Evolutionary conservation across 2,797 vertebrate genomes (phyloP), one percentile per base, ranked within the genome.

Genomic region (Poecilia picta): DNA sequence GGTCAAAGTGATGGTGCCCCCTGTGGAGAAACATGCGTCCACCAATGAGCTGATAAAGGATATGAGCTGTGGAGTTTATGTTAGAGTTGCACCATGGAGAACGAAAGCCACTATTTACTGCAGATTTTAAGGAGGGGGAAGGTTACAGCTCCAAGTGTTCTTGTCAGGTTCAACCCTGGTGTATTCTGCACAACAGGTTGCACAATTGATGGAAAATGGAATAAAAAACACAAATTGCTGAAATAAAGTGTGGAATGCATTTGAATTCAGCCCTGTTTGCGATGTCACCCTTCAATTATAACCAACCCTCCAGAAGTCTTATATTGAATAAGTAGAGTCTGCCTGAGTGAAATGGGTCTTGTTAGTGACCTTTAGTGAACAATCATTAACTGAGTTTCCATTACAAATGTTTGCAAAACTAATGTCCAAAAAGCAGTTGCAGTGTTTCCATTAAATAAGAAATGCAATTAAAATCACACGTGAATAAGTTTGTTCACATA

Each of bases 41-140:
- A 81, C 82, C 89, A 92, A 91, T 39, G 83, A 93, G 88, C 92
- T 92, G 91, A 92, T 87, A 90, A 92, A 90, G 92, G 89, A 91
- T 87, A 84, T 87, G 84, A 87, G 87, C 84, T 90, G 90, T 91
- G 88, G 72, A 81, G 92, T 90, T 92, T 92, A 89, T 88, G 85
- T 85, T 84, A 25, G 74, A 70, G 75, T 46, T 72, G 75, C 51
- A 39, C 80, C 77, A 79, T 75, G n/a, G 76, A 80, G 81, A 74
- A 5, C 80, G 7, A 28, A n/a, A 86, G 79, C 68, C 83, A 85
- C 78, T 43, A 71, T 73, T 73, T 59, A 36, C 47, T 80, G 75
- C 57, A n/a, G 74, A 2, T 64, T 73, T 75, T 80, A 53, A 68
- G 72, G 47, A 45, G 72, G 2, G 33, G 33, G 43, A 73, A 77